Percentiles rank a stretch among this genome's conserved stretches.
phyloP scores from a whole-genome alignment of 2,113 vertebrate species.

The Rhinopomastus cyanomelas region DNA sequence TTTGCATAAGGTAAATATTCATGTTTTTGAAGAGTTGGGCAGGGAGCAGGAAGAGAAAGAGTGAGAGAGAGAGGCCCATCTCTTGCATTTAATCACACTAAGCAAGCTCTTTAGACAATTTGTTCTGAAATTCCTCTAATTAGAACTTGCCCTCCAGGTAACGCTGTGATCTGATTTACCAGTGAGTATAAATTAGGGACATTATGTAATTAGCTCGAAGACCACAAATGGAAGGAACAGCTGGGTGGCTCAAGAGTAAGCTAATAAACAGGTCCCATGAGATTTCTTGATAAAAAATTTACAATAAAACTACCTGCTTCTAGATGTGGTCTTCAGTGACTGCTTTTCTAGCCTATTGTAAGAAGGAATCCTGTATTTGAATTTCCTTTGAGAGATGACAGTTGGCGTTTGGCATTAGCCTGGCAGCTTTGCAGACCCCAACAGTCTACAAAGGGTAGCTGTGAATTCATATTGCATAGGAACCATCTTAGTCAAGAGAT shows the following conservation, averaged over 20 bases:
- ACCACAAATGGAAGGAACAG: conserved; percentile 78
- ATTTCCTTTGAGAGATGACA: neutral
- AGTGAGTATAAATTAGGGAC: conserved; percentile 81
- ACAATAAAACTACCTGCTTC: neutral
- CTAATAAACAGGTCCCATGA: conserved; percentile 70
- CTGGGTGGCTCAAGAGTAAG: conserved; percentile 69
- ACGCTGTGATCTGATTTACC: conserved; percentile 80
- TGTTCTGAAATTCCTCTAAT: conserved; percentile 81
- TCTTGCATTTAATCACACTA: conserved; percentile 75
- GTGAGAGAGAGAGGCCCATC: neutral
- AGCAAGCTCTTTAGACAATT: conserved; percentile 81
- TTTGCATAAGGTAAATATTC: conserved; percentile 60
- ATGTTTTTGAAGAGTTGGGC: conserved; percentile 2
- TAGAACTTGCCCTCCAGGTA: conserved; percentile 81
- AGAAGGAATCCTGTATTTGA: neutral
- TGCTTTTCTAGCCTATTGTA: neutral
- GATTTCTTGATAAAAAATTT: conserved; percentile 58
- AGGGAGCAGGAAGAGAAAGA: no score
- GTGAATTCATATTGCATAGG: neutral
- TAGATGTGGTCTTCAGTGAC: neutral
- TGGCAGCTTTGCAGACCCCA: neutral
- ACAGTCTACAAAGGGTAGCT: neutral
- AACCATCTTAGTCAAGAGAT: neutral
- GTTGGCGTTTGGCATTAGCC: neutral
- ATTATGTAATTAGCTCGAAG: conserved; percentile 80